These are phyloP conservation scores for Linnaemya vulpina DNA, from an alignment of 2,888 invertebrate genomes.

Conservation along the genomic window DNA sequence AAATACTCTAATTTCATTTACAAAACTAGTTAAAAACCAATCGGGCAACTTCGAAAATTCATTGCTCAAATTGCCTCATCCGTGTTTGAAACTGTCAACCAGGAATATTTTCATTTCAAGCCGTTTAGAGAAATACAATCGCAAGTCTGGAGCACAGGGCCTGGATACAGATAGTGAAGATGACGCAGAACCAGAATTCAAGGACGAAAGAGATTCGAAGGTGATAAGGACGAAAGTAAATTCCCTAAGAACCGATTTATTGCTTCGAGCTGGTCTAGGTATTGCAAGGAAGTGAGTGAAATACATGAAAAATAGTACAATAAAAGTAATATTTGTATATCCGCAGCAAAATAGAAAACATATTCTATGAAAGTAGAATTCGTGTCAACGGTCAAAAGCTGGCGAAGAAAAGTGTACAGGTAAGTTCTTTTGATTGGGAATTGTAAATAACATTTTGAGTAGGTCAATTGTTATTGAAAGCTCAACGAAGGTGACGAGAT, in stretches of 20 bases:
- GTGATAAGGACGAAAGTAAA: constrained; percentile 86
- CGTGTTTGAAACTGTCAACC: neutral
- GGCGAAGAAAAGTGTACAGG: constrained; percentile 88
- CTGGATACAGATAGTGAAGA: constrained; percentile 83
- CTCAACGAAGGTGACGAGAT: constrained; percentile 89
- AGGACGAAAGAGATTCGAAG: constrained; percentile 86
- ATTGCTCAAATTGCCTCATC: neutral
- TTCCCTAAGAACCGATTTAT: constrained; percentile 88
- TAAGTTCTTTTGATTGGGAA: constrained; percentile 80
- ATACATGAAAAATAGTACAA: neutral
- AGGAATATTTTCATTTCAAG: constrained; percentile 47
- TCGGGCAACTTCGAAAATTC: neutral
- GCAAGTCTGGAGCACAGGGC: constrained; percentile 73
- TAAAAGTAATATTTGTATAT: neutral
- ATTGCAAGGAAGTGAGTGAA: constrained; percentile 88
- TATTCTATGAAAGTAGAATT: constrained; percentile 92
- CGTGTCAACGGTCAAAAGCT: constrained; percentile 91
- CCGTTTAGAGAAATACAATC: constrained; percentile 75
- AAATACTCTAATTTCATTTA: neutral
- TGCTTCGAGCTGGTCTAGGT: constrained; percentile 88
- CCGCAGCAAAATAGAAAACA: constrained; percentile 89
- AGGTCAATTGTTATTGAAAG: constrained; percentile 80
- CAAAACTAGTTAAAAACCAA: neutral
- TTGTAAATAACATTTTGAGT: neutral
- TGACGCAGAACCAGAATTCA: constrained; percentile 83